Percentiles rank a stretch among this genome's conserved stretches.
These are phyloP conservation scores for Bacillus rossius DNA, from an alignment of 1,140 invertebrate species.

Conservation along the genomic window DNA sequence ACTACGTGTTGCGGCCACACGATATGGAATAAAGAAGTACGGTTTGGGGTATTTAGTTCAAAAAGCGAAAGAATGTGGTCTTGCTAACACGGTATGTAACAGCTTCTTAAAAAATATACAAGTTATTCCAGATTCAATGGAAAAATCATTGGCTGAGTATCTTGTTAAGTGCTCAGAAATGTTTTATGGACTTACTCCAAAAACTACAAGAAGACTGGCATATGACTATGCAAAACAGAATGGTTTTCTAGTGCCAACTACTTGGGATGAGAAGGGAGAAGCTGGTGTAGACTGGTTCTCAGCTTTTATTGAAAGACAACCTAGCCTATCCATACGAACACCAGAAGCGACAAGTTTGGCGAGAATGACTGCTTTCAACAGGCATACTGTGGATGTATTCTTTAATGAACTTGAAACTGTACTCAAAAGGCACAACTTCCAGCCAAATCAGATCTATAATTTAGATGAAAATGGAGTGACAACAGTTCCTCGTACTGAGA, in stretches of 20 bases:
- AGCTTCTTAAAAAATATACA: no score
- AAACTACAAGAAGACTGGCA: conserved; percentile 20
- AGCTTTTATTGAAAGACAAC: conserved; percentile 33
- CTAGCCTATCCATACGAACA: conserved; percentile 31
- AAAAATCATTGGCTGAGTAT: no score
- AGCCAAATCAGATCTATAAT: conserved; percentile 30
- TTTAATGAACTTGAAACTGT: neutral
- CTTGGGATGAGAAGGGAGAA: conserved; percentile 30
- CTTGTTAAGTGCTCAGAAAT: conserved; percentile 7
- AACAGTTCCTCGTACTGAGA: conserved; percentile 32
- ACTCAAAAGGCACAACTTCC: no score
- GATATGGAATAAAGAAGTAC: no score
- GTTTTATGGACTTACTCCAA: conserved; percentile 27
- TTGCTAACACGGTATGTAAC: no score
- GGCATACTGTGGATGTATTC: conserved; percentile 26
- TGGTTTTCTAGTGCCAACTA: conserved; percentile 19
- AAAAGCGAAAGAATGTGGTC: no score
- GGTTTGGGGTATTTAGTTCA: no score
- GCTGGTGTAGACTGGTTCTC: conserved; percentile 38
- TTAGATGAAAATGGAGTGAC: conserved; percentile 39
- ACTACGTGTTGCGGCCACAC: no score
- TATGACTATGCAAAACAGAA: conserved; percentile 26
- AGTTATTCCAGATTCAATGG: no score
- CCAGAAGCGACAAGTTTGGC: conserved; percentile 38
- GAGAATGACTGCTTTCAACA: conserved; percentile 36